Percentiles rank a stretch among this genome's conserved stretches.
These are phyloP conservation scores for Drosophila helvetica DNA, from an alignment of 2,888 invertebrate genomes.

Conservation along the genomic window DNA sequence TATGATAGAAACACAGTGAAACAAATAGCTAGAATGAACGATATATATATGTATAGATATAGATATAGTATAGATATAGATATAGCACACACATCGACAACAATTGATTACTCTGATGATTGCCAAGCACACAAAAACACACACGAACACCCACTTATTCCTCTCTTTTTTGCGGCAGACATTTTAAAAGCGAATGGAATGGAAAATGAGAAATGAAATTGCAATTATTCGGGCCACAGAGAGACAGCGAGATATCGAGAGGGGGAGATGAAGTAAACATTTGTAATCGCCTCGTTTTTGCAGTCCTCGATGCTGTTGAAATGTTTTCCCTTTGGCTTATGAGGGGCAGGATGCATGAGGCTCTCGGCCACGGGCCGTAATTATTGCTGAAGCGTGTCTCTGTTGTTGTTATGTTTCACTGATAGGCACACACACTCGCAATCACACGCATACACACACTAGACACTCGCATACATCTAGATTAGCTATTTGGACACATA, in stretches of 20 bases:
- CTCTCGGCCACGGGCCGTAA: slow-evolving; percentile 19
- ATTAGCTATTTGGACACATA: slow-evolving; percentile 33
- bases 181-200: slow-evolving; percentile 28
- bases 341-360: slow-evolving; percentile 30
- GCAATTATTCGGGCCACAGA: slow-evolving; percentile 47
- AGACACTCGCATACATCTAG: slow-evolving; percentile 22
- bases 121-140: slow-evolving; percentile 36
- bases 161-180: slow-evolving; percentile 12
- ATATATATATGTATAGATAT: slow-evolving; percentile 42
- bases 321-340: slow-evolving; percentile 32
- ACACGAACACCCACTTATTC: slow-evolving; percentile 5
- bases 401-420: slow-evolving; percentile 22
- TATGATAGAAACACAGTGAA: slow-evolving; percentile 40
- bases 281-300: slow-evolving; percentile 16
- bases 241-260: slow-evolving; percentile 33
- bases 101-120: slow-evolving; percentile 69
- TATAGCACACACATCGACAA: slow-evolving; percentile 62
- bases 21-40: slow-evolving; percentile 41
- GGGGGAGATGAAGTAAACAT: slow-evolving; percentile 21
- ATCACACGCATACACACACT: slow-evolving; percentile 24
- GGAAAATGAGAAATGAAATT: slow-evolving; percentile 50
- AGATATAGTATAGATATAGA: slow-evolving; percentile 45
- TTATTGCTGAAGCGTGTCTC: slow-evolving; percentile 27
- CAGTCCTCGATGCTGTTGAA: slow-evolving; percentile 2
- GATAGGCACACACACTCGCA: slow-evolving; percentile 20